These are phyloP conservation scores for Eulimnadia texana DNA, from an alignment of 1,140 invertebrate genomes.

Conservation along the genomic window DNA sequence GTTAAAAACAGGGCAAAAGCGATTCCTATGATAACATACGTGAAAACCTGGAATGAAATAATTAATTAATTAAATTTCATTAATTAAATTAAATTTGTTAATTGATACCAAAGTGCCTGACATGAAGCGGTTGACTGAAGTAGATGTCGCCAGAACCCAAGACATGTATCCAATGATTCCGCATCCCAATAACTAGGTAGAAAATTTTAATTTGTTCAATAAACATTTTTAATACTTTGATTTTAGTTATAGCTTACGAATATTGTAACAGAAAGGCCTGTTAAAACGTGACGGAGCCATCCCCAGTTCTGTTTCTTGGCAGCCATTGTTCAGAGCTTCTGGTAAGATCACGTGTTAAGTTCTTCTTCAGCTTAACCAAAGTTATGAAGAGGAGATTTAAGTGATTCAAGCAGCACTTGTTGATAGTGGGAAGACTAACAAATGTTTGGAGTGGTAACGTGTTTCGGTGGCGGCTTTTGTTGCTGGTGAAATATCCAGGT, in stretches of 20 bases:
- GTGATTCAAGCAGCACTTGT: neutral
- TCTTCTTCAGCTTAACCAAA: neutral
- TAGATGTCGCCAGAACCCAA: constrained; percentile 33
- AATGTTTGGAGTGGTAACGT: neutral
- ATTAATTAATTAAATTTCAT: neutral
- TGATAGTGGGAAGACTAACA: neutral
- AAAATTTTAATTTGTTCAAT: neutral
- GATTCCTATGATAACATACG: constrained; percentile 29
- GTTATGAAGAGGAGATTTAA: neutral
- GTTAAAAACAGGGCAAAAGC: constrained; percentile 31
- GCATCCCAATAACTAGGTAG: constrained; percentile 27
- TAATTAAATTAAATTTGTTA: constrained; percentile 8
- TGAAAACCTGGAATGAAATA: constrained; percentile 20
- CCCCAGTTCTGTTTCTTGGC: constrained; percentile 18
- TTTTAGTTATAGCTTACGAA: constrained; percentile 23
- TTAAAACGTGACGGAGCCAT: constrained; percentile 26
- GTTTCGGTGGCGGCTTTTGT: neutral
- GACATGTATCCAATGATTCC: constrained; percentile 30
- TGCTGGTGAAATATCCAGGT: neutral
- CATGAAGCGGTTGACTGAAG: constrained; percentile 29
- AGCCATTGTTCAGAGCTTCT: neutral
- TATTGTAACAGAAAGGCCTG: constrained; percentile 23
- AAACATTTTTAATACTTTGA: neutral
- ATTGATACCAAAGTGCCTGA: constrained; percentile 29
- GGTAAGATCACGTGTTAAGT: no score